phyloP scores from a whole-genome alignment of 1,140 invertebrate genomes.

The Pseudoatta argentina region DNA sequence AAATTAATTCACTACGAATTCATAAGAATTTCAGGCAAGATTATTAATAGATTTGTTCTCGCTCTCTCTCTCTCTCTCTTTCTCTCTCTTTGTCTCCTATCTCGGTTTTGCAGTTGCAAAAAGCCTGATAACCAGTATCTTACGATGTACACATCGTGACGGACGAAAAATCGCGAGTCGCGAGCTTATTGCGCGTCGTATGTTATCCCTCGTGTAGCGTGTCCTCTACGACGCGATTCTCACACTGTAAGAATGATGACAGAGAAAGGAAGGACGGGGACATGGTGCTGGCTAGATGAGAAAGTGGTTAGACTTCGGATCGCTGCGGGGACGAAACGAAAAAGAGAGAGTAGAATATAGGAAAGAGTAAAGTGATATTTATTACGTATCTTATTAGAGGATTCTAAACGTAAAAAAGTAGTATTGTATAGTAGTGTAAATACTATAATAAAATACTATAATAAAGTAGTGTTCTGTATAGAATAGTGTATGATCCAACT shows the following conservation, averaged over 20 bases:
- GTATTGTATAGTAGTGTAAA: not conserved
- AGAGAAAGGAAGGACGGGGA: slow-evolving; percentile 23
- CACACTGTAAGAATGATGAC: slow-evolving; percentile 35
- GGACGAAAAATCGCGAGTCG: slow-evolving; percentile 42
- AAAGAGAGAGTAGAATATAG: slow-evolving; percentile 17
- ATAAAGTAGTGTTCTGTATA: not conserved
- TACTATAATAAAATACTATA: not conserved
- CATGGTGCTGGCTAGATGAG: slow-evolving; percentile 11
- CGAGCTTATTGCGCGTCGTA: slow-evolving; percentile 41
- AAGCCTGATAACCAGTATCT: slow-evolving; percentile 22
- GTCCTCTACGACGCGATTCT: slow-evolving; percentile 22
- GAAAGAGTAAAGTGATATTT: slow-evolving; percentile 10
- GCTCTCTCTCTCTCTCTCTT: not conserved
- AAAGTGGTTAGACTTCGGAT: slow-evolving; percentile 28
- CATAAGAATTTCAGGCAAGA: not conserved
- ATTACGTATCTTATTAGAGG: slow-evolving; percentile 5
- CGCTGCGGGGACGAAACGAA: not conserved
- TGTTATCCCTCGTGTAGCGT: slow-evolving; percentile 23
- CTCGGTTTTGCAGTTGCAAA: slow-evolving; percentile 2
- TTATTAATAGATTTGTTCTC: slow-evolving; percentile 11
- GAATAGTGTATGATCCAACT: not conserved
- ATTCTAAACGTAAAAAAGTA: slow-evolving; percentile 1
- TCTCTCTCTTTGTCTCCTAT: not conserved
- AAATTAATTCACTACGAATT: not conserved
- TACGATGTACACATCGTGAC: not conserved